Evolutionary conservation across 2,888 invertebrate genomes (phyloP).

Genomic region (Hirtodrosophila cameraria): DNA sequence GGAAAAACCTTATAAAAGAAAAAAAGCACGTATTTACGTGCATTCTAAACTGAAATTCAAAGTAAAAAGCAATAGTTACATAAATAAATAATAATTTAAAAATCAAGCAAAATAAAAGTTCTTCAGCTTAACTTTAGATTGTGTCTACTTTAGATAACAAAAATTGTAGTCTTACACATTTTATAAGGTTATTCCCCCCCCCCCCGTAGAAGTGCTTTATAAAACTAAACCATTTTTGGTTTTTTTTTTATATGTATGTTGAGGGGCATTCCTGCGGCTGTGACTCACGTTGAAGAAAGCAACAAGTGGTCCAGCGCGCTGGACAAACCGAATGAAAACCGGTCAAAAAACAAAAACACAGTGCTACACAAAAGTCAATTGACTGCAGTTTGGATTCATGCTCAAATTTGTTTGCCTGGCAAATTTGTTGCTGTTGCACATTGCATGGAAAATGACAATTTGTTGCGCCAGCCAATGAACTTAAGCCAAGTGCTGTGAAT

Average conservation of each 20-base stretch:
- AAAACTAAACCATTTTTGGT: constrained; percentile 18
- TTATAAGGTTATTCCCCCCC: constrained; percentile 6
- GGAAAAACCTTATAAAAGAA: constrained; percentile 1
- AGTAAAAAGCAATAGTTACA: background rate
- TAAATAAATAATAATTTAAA: background rate
- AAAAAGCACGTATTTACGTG: constrained; percentile 36
- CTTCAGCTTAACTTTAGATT: background rate
- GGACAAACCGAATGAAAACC: constrained; percentile 58
- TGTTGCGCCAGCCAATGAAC: constrained; percentile 67
- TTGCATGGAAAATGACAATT: constrained; percentile 44
- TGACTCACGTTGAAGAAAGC: constrained; percentile 63
- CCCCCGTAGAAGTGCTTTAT: background rate
- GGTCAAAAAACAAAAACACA: constrained; percentile 7
- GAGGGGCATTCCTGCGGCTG: constrained; percentile 59
- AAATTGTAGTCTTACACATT: background rate
- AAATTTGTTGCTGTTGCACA: constrained; percentile 30
- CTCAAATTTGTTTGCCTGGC: constrained; percentile 19
- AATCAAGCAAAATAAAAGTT: background rate
- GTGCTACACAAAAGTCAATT: constrained; percentile 49
- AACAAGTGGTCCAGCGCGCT: constrained; percentile 44
- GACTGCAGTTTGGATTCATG: constrained; percentile 30
- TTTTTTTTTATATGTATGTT: background rate
- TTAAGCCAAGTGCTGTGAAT: constrained; percentile 35
- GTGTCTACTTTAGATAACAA: background rate
- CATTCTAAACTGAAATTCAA: constrained; percentile 22